Percentiles rank a stretch among this genome's conserved stretches.
Evolutionary conservation across 2,113 vertebrate genomes (phyloP).

Genomic region (Tichodroma muraria): DNA sequence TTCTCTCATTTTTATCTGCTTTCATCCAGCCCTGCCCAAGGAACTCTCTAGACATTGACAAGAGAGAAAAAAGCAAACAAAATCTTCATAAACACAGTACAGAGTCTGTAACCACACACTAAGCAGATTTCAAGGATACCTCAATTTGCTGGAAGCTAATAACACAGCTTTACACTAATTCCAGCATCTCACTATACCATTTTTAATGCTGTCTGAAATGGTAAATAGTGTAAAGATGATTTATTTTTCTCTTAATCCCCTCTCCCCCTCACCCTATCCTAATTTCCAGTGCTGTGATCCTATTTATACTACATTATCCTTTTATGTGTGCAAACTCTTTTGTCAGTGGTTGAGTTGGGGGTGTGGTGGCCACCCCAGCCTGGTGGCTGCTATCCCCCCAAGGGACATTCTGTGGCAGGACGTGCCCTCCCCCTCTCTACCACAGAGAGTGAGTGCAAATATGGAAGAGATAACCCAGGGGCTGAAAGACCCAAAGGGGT

Average conservation of each 20-base stretch:
- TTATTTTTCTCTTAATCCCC: background rate
- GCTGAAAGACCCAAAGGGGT: background rate
- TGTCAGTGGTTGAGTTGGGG: background rate
- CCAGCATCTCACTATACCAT: background rate
- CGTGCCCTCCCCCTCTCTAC: background rate
- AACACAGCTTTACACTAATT: background rate
- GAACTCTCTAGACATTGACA: slow-evolving; percentile 81
- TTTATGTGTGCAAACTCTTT: background rate
- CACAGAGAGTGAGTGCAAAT: background rate
- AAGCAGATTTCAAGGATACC: background rate
- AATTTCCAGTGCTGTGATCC: background rate
- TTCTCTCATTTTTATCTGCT: slow-evolving; percentile 89
- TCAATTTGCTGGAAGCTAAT: background rate
- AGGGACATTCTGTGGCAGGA: background rate
- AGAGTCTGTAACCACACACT: background rate
- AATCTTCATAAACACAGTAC: background rate
- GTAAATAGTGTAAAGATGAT: background rate
- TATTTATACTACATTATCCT: fast-evolving
- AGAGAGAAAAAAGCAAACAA: background rate
- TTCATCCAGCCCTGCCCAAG: slow-evolving; percentile 99
- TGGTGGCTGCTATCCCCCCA: fast-evolving
- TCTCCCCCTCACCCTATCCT: background rate
- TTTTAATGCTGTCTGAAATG: background rate
- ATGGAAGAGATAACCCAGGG: background rate
- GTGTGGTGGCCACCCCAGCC: background rate